A percentile compares a stretch with the other conserved stretches of the same genome.
phyloP scores from a whole-genome alignment of 2,113 vertebrate species.

The Erythrocebus patas region DNA sequence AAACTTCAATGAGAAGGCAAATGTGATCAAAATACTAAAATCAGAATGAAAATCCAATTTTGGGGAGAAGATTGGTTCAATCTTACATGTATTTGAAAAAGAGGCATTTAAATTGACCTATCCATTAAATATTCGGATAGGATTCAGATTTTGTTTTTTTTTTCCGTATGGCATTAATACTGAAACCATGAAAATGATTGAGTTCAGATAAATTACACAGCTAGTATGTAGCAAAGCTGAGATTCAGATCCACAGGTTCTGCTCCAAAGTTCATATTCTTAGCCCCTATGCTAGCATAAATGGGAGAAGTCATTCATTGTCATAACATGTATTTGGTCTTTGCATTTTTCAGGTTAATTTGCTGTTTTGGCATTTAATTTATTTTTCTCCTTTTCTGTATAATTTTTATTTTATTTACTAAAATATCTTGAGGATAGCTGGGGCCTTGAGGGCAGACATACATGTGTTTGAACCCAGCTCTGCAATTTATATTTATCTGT shows the following conservation, averaged over 20 bases:
- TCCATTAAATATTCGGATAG: slow-evolving; percentile 14
- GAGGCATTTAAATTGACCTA: background rate
- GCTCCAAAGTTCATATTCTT: background rate
- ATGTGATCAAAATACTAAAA: slow-evolving; percentile 27
- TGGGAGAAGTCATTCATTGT: background rate
- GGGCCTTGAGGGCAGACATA: background rate
- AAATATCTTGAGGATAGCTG: background rate
- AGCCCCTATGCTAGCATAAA: background rate
- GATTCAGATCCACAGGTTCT: background rate
- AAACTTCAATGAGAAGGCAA: slow-evolving; percentile 11
- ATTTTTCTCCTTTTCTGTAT: background rate
- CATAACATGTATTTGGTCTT: background rate
- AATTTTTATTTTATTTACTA: slow-evolving; percentile 14
- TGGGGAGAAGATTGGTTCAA: background rate
- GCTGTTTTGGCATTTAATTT: background rate
- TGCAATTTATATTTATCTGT: background rate
- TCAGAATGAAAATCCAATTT: background rate
- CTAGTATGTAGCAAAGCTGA: background rate
- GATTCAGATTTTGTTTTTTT: slow-evolving; percentile 27
- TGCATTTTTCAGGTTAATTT: background rate
- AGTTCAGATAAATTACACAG: background rate
- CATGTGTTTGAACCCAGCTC: background rate
- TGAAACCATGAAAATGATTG: slow-evolving; percentile 25
- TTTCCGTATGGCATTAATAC: background rate
- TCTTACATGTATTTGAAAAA: slow-evolving; percentile 17